These are phyloP conservation scores for Anastatus disparis DNA, from an alignment of 1,140 invertebrate species.

Conservation along the genomic window DNA sequence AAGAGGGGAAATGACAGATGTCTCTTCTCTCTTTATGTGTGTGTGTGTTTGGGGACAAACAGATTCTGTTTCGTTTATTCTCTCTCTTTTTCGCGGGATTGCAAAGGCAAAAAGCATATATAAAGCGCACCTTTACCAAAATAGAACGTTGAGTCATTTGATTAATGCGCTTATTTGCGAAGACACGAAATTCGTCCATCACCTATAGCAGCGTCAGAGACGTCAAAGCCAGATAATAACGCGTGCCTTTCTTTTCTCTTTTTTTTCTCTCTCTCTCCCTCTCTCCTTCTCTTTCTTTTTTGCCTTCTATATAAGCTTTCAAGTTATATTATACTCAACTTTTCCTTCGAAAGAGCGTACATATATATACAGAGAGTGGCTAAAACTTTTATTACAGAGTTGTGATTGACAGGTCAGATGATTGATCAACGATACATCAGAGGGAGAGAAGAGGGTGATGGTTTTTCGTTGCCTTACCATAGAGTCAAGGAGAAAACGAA, in stretches of 20 bases:
- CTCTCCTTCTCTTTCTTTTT: conserved; percentile 29
- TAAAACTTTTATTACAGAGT: conserved; percentile 17
- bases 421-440: conserved; percentile 30
- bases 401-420: conserved; percentile 18
- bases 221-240: conserved; percentile 22
- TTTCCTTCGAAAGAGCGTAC: too few relatives aligned
- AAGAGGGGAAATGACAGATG: conserved; percentile 35
- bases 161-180: conserved; percentile 44
- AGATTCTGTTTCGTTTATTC: conserved; percentile 36
- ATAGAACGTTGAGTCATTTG: conserved; percentile 45
- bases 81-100: too few relatives aligned
- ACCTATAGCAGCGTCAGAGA: conserved; percentile 32
- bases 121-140: conserved; percentile 31
- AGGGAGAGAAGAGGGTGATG: not conserved
- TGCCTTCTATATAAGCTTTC: conserved; percentile 5
- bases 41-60: conserved; percentile 24
- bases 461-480: not conserved
- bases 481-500: too few relatives aligned
- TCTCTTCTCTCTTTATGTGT: too few relatives aligned
- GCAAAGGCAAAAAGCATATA: too few relatives aligned
- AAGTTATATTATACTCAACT: too few relatives aligned
- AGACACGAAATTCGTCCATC: conserved; percentile 43
- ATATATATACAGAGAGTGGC: too few relatives aligned
- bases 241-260: not conserved
- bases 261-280: not conserved